Base-by-base conservation (phyloP, 1,140 invertebrate species). In the Epicauta chinensis region DNA sequence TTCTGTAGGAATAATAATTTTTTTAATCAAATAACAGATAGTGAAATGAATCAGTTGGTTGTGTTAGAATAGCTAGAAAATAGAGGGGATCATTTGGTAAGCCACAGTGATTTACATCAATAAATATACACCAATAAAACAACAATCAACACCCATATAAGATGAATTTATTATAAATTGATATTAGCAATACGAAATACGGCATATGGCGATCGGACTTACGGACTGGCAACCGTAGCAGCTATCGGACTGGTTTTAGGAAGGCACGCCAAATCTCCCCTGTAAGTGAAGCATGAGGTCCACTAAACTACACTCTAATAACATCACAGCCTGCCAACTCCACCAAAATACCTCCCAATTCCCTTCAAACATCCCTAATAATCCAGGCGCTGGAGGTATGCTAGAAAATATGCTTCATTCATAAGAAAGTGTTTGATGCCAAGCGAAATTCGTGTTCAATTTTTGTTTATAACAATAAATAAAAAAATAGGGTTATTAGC, bases 201-300 rank as follows among this genome's bases (percentile, higher is more conserved):
- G 65, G 65, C 23, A 68, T 36, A 47, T 23, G 56, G 45, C 43
- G 50, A 51, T 41, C 54, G 44, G 42, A 71, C 72, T 73, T 73
- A 73, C 72, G 67, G 60, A 60, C 65, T 67, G 60, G 63, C 41
- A 59, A 64, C 61, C 63, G 47, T 12, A 15, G 54, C 50, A 46
- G 58, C 45, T 16, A 42, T 34, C 23, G 51, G 32, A 34, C 34
- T 34, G 35, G 48, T 30, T 44, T 59, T 56, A 35, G 53, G 50
- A 37, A 58, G 47, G 40, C 51, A 50, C 44, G 71, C 71, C 67
- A 78, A 72, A 74, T 83, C 81, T 68, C 81, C 81, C 75, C 81
- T 82, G 78, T 76, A 83, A 81, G 68, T 64, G 52, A 66, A 65
- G 59, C 56, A 67, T 61, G 51, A 60, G 41, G 46, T 61, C 56